Conservation (phyloP, 2,797 vertebrate genomes). For the Artibeus jamaicensis region DNA sequence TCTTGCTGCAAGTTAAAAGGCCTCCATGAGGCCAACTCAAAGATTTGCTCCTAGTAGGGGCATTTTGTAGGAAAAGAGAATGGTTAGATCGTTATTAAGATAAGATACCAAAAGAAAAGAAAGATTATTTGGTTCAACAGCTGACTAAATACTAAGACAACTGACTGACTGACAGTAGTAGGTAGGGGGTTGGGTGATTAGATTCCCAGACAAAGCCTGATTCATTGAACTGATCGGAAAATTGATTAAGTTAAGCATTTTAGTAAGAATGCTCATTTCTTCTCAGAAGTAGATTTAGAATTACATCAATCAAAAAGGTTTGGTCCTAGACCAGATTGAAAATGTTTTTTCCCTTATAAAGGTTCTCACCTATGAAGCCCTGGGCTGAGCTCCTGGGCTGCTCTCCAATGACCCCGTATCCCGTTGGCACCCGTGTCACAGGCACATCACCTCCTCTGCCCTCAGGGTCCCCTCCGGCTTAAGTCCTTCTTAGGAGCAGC, state of each 20-base stretch:
- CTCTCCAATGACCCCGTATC: background rate
- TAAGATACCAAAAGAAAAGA: background rate
- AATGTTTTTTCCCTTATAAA: background rate
- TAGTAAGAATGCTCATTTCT: background rate
- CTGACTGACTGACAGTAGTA: background rate
- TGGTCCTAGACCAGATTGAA: background rate
- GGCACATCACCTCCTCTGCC: background rate
- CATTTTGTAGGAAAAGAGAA: background rate
- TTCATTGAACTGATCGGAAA: background rate
- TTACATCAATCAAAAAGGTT: background rate
- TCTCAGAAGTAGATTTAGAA: background rate
- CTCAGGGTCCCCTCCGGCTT: background rate
- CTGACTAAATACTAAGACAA: background rate
- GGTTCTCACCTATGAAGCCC: background rate
- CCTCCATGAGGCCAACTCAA: background rate
- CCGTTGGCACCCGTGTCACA: background rate
- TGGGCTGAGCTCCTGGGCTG: no score
- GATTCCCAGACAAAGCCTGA: background rate
- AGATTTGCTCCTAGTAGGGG: background rate
- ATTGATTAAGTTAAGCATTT: background rate
- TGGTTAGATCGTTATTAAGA: background rate
- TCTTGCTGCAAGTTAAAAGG: background rate
- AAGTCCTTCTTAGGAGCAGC: background rate
- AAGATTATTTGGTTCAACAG: background rate
- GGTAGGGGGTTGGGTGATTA: background rate